phyloP scores from a whole-genome alignment of 2,888 invertebrate species.

The Ypsolopha sequella region DNA sequence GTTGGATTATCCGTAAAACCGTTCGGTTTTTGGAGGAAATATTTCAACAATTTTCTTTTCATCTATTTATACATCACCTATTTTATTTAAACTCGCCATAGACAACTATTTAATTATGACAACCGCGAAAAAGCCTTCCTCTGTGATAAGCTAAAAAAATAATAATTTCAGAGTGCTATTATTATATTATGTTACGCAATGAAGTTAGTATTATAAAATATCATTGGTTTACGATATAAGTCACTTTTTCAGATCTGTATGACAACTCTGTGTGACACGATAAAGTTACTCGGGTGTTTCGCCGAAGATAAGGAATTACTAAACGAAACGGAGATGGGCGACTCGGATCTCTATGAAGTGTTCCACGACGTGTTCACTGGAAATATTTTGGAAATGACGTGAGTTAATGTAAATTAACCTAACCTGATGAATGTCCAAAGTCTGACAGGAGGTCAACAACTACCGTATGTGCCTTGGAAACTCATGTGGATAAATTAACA shows the following conservation, averaged over 20 bases:
- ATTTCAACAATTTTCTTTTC: no score
- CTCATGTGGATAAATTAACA: no score
- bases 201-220: no score
- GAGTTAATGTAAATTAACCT: slow-evolving; percentile 21
- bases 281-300: slow-evolving; percentile 94
- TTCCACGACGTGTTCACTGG: slow-evolving; percentile 84
- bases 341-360: slow-evolving; percentile 55
- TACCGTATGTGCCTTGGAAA: no score
- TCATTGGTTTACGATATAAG: neutral
- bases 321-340: slow-evolving; percentile 49
- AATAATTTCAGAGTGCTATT: neutral
- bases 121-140: neutral
- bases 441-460: no score
- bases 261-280: slow-evolving; percentile 93
- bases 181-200: no score
- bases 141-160: neutral
- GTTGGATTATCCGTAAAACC: no score
- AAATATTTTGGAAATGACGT: slow-evolving; percentile 78
- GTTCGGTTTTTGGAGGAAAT: no score
- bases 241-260: slow-evolving; percentile 81
- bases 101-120: no score
- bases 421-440: no score
- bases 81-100: no score
- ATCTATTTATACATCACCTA: no score
- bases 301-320: slow-evolving; percentile 57